Conservation (phyloP, 1,140 invertebrate species). For the Drosophila pallidifrons region DNA sequence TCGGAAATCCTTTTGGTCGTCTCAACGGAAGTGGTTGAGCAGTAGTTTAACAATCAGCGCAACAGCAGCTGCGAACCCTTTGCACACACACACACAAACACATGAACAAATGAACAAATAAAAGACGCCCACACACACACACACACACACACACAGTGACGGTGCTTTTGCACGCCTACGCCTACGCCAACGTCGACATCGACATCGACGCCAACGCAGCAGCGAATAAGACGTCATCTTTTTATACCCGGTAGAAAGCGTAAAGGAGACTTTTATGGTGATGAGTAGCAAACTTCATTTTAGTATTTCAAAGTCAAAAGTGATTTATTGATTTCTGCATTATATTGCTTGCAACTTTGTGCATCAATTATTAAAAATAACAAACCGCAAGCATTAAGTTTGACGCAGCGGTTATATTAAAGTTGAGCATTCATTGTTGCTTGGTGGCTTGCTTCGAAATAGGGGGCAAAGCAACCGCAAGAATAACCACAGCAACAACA, state of each 20-base stretch:
- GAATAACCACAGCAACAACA: slow-evolving; percentile 23
- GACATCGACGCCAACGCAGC: neutral
- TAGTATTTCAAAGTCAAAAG: too few relatives aligned
- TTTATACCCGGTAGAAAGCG: neutral
- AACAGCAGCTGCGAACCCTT: slow-evolving; percentile 9
- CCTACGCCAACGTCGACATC: slow-evolving; percentile 14
- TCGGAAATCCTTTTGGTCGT: slow-evolving; percentile 51
- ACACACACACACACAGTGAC: slow-evolving; percentile 4
- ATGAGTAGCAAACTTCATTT: too few relatives aligned
- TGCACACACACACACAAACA: neutral
- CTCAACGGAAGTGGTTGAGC: slow-evolving; percentile 36
- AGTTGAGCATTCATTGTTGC: neutral
- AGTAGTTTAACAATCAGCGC: slow-evolving; percentile 37
- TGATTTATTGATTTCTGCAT: too few relatives aligned
- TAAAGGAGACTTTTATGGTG: too few relatives aligned
- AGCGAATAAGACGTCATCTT: slow-evolving; percentile 23
- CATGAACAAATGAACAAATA: neutral
- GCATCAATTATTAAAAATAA: too few relatives aligned
- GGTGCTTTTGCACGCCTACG: slow-evolving; percentile 35
- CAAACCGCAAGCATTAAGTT: too few relatives aligned
- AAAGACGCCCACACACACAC: neutral
- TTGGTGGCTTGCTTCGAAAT: neutral
- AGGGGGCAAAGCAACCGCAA: slow-evolving; percentile 10
- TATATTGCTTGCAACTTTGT: too few relatives aligned
- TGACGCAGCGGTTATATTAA: too few relatives aligned